Conservation (phyloP, 2,797 vertebrate genomes). For the Gymnoscopelus braueri region DNA sequence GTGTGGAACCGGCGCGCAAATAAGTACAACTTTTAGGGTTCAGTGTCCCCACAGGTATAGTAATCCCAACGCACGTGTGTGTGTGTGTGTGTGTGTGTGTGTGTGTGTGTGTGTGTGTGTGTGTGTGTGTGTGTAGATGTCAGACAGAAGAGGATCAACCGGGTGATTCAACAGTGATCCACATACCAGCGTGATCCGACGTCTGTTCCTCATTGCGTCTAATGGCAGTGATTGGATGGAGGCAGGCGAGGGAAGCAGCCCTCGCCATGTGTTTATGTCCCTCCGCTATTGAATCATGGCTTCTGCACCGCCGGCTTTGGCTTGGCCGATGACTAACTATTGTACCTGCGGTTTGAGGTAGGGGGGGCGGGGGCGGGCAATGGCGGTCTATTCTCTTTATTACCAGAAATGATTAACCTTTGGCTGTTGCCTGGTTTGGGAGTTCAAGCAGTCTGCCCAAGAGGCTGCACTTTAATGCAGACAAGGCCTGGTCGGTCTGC, state of each 20-base stretch:
- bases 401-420: conserved; percentile 65
- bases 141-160: conserved; percentile 37
- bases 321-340: conserved; percentile 48
- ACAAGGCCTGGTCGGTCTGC: conserved; percentile 32
- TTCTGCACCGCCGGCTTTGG: conserved; percentile 38
- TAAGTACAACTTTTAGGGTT: too few species aligned
- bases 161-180: conserved; percentile 52
- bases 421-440: conserved; percentile 64
- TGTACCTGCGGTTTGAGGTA: conserved; percentile 51
- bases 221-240: conserved; percentile 50
- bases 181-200: conserved; percentile 4
- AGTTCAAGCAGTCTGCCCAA: conserved; percentile 59
- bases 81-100: conserved; percentile 31
- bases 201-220: conserved; percentile 27
- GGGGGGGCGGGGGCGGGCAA: background rate
- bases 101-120: conserved; percentile 33
- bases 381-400: conserved; percentile 56
- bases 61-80: background rate
- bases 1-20: too few species aligned
- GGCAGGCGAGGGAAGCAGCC: conserved; percentile 34
- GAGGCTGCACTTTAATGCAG: conserved; percentile 42
- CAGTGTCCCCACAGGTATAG: background rate
- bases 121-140: conserved; percentile 17
- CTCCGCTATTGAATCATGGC: conserved; percentile 45
- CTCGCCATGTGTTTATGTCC: conserved; percentile 34